These are phyloP conservation scores for Saccopteryx bilineata DNA, from an alignment of 2,113 vertebrate genomes.

Conservation along the genomic window DNA sequence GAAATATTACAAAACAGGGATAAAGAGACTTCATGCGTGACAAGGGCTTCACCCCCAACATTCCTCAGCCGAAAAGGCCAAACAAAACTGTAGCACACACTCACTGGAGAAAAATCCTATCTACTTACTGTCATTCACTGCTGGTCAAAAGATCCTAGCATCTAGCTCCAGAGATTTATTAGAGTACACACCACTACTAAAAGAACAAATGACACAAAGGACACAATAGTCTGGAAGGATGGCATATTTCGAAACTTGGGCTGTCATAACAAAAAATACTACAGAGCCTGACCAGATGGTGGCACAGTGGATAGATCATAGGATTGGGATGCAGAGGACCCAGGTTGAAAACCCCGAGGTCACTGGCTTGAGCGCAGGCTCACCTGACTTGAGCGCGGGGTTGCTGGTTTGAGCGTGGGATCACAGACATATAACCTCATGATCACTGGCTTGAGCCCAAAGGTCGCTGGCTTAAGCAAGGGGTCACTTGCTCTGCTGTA, in stretches of 20 bases:
- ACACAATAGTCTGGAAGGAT: not conserved
- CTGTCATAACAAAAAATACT: not conserved
- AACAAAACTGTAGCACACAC: not conserved
- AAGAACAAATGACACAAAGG: not conserved
- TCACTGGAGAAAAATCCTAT: not conserved
- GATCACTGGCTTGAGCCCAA: no score
- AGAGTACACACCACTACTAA: not conserved
- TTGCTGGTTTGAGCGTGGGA: no score
- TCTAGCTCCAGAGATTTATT: not conserved
- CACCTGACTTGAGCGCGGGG: no score
- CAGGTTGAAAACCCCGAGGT: no score
- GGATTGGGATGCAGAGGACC: no score
- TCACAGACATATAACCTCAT: no score
- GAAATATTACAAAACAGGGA: constrained; percentile 55
- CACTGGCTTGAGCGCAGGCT: no score
- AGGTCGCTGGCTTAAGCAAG: no score
- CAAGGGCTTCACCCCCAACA: not conserved
- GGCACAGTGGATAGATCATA: no score
- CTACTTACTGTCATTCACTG: not conserved
- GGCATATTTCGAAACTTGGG: not conserved
- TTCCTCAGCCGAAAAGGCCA: not conserved
- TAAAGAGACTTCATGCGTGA: not conserved
- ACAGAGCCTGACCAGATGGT: not conserved
- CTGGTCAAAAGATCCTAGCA: not conserved
- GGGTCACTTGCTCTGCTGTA: no score